Evolutionary conservation across 2,888 invertebrate species (phyloP), one percentile per base, ranked within the genome.

Genomic region (Lycocerus yunnanus): DNA sequence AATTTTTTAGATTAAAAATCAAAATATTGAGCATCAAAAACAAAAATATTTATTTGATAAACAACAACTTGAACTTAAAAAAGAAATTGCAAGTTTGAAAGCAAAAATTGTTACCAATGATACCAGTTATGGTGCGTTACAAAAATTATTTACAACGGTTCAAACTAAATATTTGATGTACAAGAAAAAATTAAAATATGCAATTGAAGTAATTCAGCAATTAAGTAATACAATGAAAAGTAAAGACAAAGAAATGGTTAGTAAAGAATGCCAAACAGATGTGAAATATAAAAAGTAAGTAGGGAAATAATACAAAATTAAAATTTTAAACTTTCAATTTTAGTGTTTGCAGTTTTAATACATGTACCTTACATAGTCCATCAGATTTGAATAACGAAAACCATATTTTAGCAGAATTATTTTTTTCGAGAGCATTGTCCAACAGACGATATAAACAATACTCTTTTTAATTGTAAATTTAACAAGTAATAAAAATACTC

Each of bases 141-240:
- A 67, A 66, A n/a, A 59, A 43, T 59, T 15, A 15, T 63, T 43
- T 16, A 15, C 68, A 15, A 43, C 59, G 60, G 67, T 70, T 60
- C 59, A 75, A 60, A 71, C 27, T 14, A 78, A 78, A 77, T 74
- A 71, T 18, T 58, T 58, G 5, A 72, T 18, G 58, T 78, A 78
- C 60, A 78, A 76, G 74, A 24, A 65, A 18, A 78, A 73, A 76
- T 65, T 78, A 15, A 75, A 76, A 71, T 66, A 73, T 69, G 70
- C 77, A n/a, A 20, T 74, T 5, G 63, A 18, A 58, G 66, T 74
- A 10, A 76, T 78, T 60, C 69, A 73, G 16, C 24, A 71, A 2
- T 21, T 77, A 9, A 11, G 58, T 43, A 66, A 73, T 13, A 69
- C 21, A 72, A 69, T 43, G n/a, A 63, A 63, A 63, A 63, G 13